Base-by-base conservation (phyloP, 2,888 invertebrate species). In the Himalopsyche kuldschensis region DNA sequence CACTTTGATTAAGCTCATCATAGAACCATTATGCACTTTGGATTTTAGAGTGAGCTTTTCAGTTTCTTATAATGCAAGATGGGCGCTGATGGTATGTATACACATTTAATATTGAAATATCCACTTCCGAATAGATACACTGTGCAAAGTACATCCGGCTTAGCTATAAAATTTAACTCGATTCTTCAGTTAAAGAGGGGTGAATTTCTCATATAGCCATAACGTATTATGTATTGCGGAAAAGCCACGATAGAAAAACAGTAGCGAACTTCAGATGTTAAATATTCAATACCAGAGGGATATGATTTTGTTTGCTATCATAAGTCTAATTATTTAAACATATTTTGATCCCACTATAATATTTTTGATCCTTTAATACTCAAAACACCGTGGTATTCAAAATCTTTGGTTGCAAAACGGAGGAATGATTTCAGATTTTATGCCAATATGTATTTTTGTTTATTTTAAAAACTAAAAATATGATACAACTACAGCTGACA, bases 101-200 rank as follows among this genome's bases (percentile, higher is more conserved):
- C 55, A 55, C 3, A 55, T 55, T 55, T 55, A 55, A 55, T 55
- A 55, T 55, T 55, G 55, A 55, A 55, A 4, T 20, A 55, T 55
- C 24, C 55, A 55, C 55, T 55, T 55, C 55, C 24, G 20, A n/a
- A 48, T n/a, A 48, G 4, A 4, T 48, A 24, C 55, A 55, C 55
- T 15, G 55, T 55, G 55, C 55, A 55, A 24, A 55, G 20, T 55
- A 55, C 55, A 55, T 79, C 79, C 55, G 79, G 48, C 27, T 27
- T 17, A 3, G 79, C 32, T 55, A 30, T 79, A 79, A 79, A 79
- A 79, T 79, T 79, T 79, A 55, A 79, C 79, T 47, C 30, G 15
- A 15, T 30, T 30, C 48, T 1, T 20, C 55, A 5, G 8, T 15
- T 31, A 27, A 55, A 15, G 55, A 35, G 78, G 46, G 35, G 78